Percentiles rank a stretch among this genome's conserved stretches.
Conservation (phyloP, 2,113 vertebrate species). For the Zosterops pallidus region DNA sequence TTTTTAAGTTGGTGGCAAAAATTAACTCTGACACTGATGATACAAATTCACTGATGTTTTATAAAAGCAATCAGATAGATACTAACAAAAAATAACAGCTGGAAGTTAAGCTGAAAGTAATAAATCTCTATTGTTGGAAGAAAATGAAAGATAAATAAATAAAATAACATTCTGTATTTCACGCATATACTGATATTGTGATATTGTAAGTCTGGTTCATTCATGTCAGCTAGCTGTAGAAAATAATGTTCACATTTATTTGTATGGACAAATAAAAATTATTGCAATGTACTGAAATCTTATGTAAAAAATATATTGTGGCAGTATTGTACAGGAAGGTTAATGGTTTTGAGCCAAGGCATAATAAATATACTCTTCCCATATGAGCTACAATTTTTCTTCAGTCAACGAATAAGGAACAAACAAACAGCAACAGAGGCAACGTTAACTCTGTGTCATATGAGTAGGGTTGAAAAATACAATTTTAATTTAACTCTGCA, state of each 20-base stretch:
- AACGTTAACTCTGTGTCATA: not conserved
- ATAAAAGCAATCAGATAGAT: not conserved
- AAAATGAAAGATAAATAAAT: not conserved
- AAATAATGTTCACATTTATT: not conserved
- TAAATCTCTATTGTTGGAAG: not conserved
- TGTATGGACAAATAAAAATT: not conserved
- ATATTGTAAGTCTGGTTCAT: not conserved
- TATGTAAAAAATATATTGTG: not conserved
- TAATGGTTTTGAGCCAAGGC: not conserved
- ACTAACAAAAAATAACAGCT: not conserved
- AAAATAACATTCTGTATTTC: not conserved
- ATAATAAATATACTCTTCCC: not conserved
- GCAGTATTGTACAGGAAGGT: not conserved
- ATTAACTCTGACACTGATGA: not conserved
- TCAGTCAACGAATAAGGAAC: not conserved
- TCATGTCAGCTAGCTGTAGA: not conserved
- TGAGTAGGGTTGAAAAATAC: not conserved
- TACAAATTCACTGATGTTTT: not conserved
- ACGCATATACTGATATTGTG: not conserved
- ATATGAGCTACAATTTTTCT: not conserved
- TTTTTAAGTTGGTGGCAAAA: not conserved
- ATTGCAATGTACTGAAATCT: not conserved
- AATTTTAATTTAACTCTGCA: not conserved
- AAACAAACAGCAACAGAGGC: not conserved
- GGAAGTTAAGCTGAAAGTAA: not conserved